Evolutionary conservation across 2,888 invertebrate species (phyloP), one percentile per base, ranked within the genome.

Genomic region (Pachydiplax longipennis): DNA sequence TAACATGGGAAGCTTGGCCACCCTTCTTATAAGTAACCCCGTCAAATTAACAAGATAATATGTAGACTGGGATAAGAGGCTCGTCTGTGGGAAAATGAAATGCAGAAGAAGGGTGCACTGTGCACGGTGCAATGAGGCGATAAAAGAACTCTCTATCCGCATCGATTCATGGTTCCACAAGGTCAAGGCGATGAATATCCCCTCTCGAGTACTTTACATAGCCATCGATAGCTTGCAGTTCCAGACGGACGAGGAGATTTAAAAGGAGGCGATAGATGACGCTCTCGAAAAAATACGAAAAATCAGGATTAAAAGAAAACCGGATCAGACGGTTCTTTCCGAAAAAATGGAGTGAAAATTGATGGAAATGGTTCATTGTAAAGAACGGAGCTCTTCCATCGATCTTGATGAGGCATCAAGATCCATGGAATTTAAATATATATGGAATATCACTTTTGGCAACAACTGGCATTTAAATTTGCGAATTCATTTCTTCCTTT

Each of bases 131-230:
- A 83, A 25, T 35, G 35, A 12, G 61, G 35, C 22, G 58, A 31
- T 37, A 61, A 12, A 37, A 37, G 53, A 3, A n/a, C 37, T 22
- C 35, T 83, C 58, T 53, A 25, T 87, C 58, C 35, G 35, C 87
- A 87, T 87, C 87, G 87, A 87, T 87, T 61, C 87, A 35, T 37
- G 37, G 31, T 61, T 37, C 87, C 87, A 58, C 87, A 65, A 87
- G 87, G 65, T 65, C 87, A 87, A 87, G 37, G 61, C 87, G 61
- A 61, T 87, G 61, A 35, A 58, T 35, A 35, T 87, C 22, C 22
- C 61, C 22, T 53, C 73, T 31, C 31, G 73, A 31, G 73, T 73
- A 53, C 31, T 31, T 58, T 58, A 53, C 31, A 31, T 83, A 83
- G 53, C 31, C 58, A n/a, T 83, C 83, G 53, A 83, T 58, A 15